Evolutionary conservation across 2,113 vertebrate species (phyloP).

Genomic region (Alethe castanea): DNA sequence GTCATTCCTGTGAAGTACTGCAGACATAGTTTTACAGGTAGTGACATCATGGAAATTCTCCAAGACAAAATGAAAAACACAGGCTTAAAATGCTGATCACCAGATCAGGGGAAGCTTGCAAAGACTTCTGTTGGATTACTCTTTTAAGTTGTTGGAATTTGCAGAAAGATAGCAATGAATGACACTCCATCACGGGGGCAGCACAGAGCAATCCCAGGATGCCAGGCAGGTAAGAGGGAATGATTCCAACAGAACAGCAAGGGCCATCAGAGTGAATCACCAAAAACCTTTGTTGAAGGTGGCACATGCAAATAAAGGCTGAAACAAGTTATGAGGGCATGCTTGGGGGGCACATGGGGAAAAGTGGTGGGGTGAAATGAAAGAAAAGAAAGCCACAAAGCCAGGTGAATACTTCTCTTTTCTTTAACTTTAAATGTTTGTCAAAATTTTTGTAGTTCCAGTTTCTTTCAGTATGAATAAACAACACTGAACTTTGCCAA

Average conservation of each 20-base stretch:
- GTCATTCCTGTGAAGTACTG: rapidly evolving
- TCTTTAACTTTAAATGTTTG: not conserved
- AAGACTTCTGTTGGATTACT: not conserved
- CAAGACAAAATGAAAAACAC: not conserved
- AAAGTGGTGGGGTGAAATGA: not conserved
- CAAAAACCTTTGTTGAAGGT: not conserved
- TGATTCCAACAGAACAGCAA: not conserved
- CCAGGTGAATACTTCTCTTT: not conserved
- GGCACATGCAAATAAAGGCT: not conserved
- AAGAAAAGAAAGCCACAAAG: not conserved
- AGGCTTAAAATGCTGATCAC: not conserved
- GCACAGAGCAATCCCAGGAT: rapidly evolving
- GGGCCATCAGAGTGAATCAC: rapidly evolving
- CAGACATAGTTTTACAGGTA: not conserved
- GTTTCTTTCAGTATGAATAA: not conserved
- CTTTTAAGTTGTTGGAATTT: not conserved
- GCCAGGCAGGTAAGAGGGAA: not conserved
- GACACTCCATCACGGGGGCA: not conserved
- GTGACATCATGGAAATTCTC: not conserved
- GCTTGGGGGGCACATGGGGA: not conserved
- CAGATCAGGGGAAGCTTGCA: not conserved
- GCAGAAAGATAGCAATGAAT: not conserved
- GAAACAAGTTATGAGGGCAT: not conserved
- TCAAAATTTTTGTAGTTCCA: not conserved
- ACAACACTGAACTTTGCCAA: not conserved